phyloP scores from a whole-genome alignment of 2,113 vertebrate genomes.

The Hylia prasina region DNA sequence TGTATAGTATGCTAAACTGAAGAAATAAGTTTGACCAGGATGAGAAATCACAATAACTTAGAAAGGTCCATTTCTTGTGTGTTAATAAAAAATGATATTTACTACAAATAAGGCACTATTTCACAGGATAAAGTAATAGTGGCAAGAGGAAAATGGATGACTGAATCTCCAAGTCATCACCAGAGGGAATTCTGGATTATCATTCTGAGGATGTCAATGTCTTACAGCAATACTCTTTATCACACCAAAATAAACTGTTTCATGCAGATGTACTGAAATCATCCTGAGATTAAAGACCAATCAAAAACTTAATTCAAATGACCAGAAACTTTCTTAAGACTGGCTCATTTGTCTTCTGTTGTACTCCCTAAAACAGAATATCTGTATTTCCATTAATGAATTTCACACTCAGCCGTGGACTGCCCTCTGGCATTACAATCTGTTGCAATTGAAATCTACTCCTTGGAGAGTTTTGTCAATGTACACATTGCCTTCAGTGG shows the following conservation, averaged over 20 bases:
- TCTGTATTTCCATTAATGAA: not conserved
- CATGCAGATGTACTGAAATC: not conserved
- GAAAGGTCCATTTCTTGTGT: not conserved
- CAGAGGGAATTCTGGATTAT: not conserved
- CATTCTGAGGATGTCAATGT: not conserved
- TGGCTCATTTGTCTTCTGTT: not conserved
- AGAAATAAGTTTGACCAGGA: not conserved
- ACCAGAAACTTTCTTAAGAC: not conserved
- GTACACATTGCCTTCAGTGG: not conserved
- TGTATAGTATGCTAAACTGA: not conserved
- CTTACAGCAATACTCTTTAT: not conserved
- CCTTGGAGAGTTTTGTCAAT: not conserved
- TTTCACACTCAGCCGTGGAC: not conserved
- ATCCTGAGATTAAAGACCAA: not conserved
- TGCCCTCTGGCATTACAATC: not conserved
- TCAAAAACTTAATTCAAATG: not conserved
- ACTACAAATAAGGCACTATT: not conserved
- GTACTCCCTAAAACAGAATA: not conserved
- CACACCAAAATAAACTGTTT: not conserved
- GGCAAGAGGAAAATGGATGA: not conserved
- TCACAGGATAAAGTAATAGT: not conserved
- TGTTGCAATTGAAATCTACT: not conserved
- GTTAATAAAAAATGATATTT: not conserved
- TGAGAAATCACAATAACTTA: not conserved
- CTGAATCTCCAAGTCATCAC: not conserved